phyloP scores from a whole-genome alignment of 2,888 invertebrate species.

The Phoenoteleia sp. region DNA sequence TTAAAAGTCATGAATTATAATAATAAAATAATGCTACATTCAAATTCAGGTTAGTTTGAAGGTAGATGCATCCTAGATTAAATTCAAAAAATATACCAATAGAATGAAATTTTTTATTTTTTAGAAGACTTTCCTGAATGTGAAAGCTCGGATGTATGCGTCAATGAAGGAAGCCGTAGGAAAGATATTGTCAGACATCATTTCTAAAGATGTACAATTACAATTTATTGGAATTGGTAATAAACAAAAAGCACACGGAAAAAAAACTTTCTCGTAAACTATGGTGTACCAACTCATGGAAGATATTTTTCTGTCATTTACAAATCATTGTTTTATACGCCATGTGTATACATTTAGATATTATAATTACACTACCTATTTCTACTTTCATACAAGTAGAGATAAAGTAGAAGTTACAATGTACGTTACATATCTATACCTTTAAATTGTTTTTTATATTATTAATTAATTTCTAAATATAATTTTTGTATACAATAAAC shows the following conservation, averaged over 20 bases:
- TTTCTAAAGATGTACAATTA: too few relatives aligned
- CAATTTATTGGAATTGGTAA: too few relatives aligned
- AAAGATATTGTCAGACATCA: background rate
- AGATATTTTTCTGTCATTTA: background rate
- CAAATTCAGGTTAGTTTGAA: background rate
- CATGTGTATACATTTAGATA: too few relatives aligned
- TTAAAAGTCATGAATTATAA: too few relatives aligned
- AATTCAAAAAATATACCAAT: background rate
- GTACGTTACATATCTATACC: too few relatives aligned
- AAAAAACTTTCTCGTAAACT: background rate
- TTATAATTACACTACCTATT: too few relatives aligned
- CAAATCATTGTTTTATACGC: background rate
- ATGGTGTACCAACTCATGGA: background rate
- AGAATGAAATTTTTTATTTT: background rate
- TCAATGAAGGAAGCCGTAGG: background rate
- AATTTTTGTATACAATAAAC: too few relatives aligned
- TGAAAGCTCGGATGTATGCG: background rate
- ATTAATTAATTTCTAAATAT: too few relatives aligned
- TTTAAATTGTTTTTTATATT: too few relatives aligned
- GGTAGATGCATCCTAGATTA: background rate
- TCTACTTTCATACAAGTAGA: too few relatives aligned
- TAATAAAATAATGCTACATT: background rate
- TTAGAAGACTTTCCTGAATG: background rate
- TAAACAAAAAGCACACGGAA: background rate
- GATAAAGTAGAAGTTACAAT: too few relatives aligned